A percentile compares a stretch with the other conserved stretches of the same genome.
Evolutionary conservation across 2,113 vertebrate genomes (phyloP).

Genomic region (Cacatua alba): DNA sequence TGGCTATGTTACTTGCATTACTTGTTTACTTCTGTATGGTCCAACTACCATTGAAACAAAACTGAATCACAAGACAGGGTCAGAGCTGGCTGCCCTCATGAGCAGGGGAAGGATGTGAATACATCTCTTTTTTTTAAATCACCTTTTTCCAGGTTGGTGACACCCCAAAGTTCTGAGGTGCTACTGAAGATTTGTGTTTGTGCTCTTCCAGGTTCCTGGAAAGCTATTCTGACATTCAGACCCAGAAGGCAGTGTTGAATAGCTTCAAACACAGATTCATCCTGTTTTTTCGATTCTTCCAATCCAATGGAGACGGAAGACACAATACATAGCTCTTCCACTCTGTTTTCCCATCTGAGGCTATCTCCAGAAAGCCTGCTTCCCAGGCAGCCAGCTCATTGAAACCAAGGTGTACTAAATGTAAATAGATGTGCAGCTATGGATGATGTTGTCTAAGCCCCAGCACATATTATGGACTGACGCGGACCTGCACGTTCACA

Average conservation of each 20-base stretch:
- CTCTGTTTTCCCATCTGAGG: accelerated
- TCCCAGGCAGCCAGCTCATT: background rate
- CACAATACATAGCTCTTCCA: background rate
- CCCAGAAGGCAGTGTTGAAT: background rate
- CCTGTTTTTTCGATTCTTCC: background rate
- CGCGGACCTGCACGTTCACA: background rate
- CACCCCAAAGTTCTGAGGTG: background rate
- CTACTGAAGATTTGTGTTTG: background rate
- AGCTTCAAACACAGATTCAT: background rate
- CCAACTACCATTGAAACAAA: background rate
- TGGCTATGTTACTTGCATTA: background rate
- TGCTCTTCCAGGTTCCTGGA: background rate
- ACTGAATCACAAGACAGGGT: background rate
- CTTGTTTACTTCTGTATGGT: background rate
- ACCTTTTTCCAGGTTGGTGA: background rate
- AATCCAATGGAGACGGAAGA: background rate
- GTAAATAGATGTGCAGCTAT: background rate
- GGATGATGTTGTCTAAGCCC: background rate
- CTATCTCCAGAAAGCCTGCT: background rate
- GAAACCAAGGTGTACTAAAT: background rate
- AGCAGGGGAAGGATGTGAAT: background rate
- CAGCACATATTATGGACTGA: accelerated
- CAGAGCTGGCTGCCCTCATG: background rate
- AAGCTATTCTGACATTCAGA: background rate
- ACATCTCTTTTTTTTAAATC: background rate